phyloP scores from a whole-genome alignment of 1,140 invertebrate species.

The Ceratosolen fusciceps region DNA sequence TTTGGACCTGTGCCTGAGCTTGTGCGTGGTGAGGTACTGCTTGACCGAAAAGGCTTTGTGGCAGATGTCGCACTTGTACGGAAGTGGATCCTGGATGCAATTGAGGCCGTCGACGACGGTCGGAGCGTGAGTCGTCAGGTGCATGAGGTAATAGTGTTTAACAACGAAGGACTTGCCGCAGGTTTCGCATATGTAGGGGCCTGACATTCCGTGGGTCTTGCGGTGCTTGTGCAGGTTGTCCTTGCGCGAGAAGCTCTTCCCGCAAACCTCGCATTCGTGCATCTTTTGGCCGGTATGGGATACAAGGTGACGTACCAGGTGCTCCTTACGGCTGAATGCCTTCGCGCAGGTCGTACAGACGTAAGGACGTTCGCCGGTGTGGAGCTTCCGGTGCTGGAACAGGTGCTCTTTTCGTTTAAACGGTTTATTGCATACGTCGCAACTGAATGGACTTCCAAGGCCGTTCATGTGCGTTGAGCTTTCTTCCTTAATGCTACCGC shows the following conservation, averaged over 20 bases:
- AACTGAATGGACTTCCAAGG: slow-evolving; percentile 66
- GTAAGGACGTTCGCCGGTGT: slow-evolving; percentile 84
- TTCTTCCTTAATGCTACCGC: slow-evolving; percentile 24
- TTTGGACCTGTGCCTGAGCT: slow-evolving; percentile 68
- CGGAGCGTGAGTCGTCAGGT: slow-evolving; percentile 70
- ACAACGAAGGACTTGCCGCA: slow-evolving; percentile 82
- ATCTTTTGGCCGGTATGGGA: slow-evolving; percentile 83
- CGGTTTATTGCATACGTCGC: slow-evolving; percentile 74
- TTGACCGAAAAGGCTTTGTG: slow-evolving; percentile 73
- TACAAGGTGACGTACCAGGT: slow-evolving; percentile 80
- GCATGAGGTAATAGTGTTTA: slow-evolving; percentile 79
- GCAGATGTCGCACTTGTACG: slow-evolving; percentile 74
- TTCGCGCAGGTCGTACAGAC: slow-evolving; percentile 80
- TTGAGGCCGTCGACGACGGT: slow-evolving; percentile 52
- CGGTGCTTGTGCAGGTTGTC: slow-evolving; percentile 84
- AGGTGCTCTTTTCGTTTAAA: slow-evolving; percentile 77
- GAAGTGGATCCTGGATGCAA: slow-evolving; percentile 63
- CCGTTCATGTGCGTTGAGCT: slow-evolving; percentile 19
- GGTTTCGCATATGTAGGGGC: slow-evolving; percentile 80
- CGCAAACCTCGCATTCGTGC: slow-evolving; percentile 83
- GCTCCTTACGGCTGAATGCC: slow-evolving; percentile 82
- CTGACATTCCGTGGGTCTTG: slow-evolving; percentile 77
- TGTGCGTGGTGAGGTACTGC: slow-evolving; percentile 71
- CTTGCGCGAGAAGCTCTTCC: slow-evolving; percentile 83
- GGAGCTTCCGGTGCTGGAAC: slow-evolving; percentile 77